Evolutionary conservation across 2,797 vertebrate species (phyloP).

Genomic region (Tokudaia tokunoshimensis): DNA sequence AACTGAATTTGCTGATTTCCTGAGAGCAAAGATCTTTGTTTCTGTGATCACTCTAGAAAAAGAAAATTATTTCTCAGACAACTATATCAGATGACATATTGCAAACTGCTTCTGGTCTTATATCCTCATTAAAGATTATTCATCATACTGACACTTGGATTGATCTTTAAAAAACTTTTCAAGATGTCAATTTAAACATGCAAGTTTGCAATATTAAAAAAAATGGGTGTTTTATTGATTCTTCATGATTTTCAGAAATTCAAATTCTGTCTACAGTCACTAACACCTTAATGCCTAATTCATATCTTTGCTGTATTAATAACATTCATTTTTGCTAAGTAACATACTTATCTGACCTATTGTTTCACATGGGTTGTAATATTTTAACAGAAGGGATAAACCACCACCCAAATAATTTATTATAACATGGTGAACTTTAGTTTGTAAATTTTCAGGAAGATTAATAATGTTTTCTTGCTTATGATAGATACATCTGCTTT

Average conservation of each 20-base stretch:
- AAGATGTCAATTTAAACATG: slow-evolving; percentile 71
- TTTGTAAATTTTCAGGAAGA: slow-evolving; percentile 76
- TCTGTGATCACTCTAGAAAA: slow-evolving; percentile 29
- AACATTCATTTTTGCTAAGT: slow-evolving; percentile 59
- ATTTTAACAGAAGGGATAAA: slow-evolving; percentile 74
- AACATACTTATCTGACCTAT: slow-evolving; percentile 12
- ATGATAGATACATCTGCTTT: slow-evolving; percentile 66
- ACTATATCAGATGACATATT: not conserved
- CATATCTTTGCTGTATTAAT: slow-evolving; percentile 53
- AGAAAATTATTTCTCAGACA: slow-evolving; percentile 21
- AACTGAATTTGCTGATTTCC: not conserved
- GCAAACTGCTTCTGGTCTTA: slow-evolving; percentile 10
- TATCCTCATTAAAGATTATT: slow-evolving; percentile 66
- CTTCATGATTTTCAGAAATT: slow-evolving; percentile 81
- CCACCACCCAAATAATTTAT: slow-evolving; percentile 66
- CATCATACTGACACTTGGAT: slow-evolving; percentile 46
- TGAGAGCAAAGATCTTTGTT: not conserved
- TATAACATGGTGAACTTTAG: slow-evolving; percentile 81
- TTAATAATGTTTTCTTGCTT: slow-evolving; percentile 75
- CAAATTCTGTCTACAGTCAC: slow-evolving; percentile 75
- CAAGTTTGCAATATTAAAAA: slow-evolving; percentile 36
- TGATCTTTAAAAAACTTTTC: slow-evolving; percentile 69
- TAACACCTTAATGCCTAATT: slow-evolving; percentile 76
- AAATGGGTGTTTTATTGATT: slow-evolving; percentile 63
- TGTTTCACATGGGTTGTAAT: slow-evolving; percentile 72